Base-by-base conservation (phyloP, 2,888 invertebrate genomes). In the Alcis repandata region DNA sequence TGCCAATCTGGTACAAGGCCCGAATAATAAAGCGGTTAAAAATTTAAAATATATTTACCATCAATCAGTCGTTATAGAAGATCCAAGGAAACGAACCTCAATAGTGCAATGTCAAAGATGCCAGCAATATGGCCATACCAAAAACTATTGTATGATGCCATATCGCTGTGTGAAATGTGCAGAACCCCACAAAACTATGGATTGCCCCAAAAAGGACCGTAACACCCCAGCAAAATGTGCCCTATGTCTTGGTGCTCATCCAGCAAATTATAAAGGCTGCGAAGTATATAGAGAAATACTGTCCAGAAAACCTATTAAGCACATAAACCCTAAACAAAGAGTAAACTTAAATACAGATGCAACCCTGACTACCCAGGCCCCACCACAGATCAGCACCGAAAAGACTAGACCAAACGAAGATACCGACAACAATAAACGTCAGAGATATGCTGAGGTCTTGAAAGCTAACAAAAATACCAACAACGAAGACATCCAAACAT, bases 231-330 rank as follows among this genome's bases (percentile, higher is more conserved):
- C 48, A 7, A 27, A 13, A 6, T 48, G 48, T 11, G 48, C 48
- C n/a, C 11, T 48, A 6, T 48, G 48, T 27, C 48, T n/a, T 7
- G 27, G 27, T 1, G 27, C 1, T 1, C 48, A 48, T n/a, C 48
- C 48, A n/a, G 51, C 51, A 1, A 51, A 51, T 19, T 33, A 36
- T 36, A 51, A 36, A 15, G 51, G 53, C 20, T 40, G 33, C 9
- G 8, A 53, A n/a, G 33, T 53, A 3, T 53, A 38, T 20, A 13
- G 2, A 41, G 38, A 53, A 48, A 59, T 17, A 7, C 15, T 38
- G 2, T 1, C 8, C 11, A 11, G 8, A 4, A 38, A 38, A 38
- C 11, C 36, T 38, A 1, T 9, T 10, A 10, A 13, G 10, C 11
- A 2, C 11, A 38, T 2, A 11, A 1, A 13, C 13, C 11, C 10